Evolutionary conservation across 2,888 invertebrate genomes (phyloP).

Genomic region (Sclerodermus sp.): DNA sequence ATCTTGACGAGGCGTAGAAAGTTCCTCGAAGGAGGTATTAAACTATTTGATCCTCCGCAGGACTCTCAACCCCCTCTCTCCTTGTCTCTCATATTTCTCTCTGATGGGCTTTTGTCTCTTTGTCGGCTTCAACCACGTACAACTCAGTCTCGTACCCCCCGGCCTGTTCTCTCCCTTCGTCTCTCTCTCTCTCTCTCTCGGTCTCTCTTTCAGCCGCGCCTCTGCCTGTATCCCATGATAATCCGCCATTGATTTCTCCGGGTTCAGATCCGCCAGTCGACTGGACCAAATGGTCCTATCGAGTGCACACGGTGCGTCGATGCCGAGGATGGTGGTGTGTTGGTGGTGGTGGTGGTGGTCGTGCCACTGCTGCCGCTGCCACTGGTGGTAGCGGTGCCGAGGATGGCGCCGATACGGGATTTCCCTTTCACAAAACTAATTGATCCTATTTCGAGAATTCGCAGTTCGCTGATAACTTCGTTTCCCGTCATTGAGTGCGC

Average conservation of each 20-base stretch:
- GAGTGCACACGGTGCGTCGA: conserved; percentile 7
- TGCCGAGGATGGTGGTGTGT: too few species aligned
- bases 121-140: too few species aligned
- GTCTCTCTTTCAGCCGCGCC: background rate
- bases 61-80: background rate
- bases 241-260: conserved; percentile 31
- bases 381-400: background rate
- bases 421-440: conserved; percentile 28
- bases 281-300: conserved; percentile 19
- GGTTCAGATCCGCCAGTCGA: conserved; percentile 17
- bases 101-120: too few species aligned
- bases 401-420: conserved; percentile 2
- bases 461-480: conserved; percentile 21
- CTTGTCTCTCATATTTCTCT: background rate
- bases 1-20: too few species aligned
- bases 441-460: conserved; percentile 23
- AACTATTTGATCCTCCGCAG: background rate
- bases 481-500: conserved; percentile 7
- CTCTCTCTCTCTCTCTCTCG: conserved; percentile 1
- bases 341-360: too few species aligned
- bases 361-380: too few species aligned
- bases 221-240: conserved; percentile 15
- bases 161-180: background rate
- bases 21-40: too few species aligned
- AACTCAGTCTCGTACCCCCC: background rate